Evolutionary conservation across 1,140 invertebrate genomes (phyloP).

Genomic region (Apis mellifera): Amel_HAv3.1 CM009940.2:1016001-1016500

Average conservation of each 20-base stretch:
- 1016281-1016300: not conserved
- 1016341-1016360: no score
- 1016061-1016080: conserved; percentile 16
- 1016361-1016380: no score
- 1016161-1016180: conserved; percentile 11
- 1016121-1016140: not conserved
- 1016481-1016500: conserved; percentile 18
- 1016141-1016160: conserved; percentile 22
- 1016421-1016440: conserved; percentile 2
- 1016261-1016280: not conserved
- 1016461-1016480: not conserved
- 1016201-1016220: not conserved
- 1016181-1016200: conserved; percentile 12
- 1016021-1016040: not conserved
- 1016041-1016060: not conserved
- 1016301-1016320: not conserved
- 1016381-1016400: no score
- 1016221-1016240: conserved; percentile 32
- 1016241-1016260: not conserved
- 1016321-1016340: not conserved
- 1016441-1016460: conserved; percentile 22
- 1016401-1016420: not conserved
- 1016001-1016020: not conserved
- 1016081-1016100: not conserved
- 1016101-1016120: conserved; percentile 4